Conservation (phyloP, 2,797 vertebrate genomes). For the Phataginus tetradactyla region DNA sequence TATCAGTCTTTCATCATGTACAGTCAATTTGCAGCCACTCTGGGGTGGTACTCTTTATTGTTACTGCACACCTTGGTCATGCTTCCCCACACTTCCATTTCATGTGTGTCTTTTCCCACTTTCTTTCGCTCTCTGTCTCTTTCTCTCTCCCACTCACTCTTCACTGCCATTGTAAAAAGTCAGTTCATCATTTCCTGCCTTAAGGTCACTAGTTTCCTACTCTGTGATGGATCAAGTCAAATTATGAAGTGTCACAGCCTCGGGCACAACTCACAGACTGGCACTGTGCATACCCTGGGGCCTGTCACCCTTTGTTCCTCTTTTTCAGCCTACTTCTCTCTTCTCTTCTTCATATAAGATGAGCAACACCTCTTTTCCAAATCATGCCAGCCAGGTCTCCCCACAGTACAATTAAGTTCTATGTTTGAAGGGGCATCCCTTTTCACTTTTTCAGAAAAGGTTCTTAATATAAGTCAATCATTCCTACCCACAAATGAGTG, state of each 20-base stretch:
- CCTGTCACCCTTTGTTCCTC: too few species aligned
- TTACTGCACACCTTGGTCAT: fast-evolving
- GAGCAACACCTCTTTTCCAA: not conserved
- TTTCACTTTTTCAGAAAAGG: not conserved
- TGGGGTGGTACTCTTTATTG: not conserved
- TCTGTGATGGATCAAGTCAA: not conserved
- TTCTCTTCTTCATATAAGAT: not conserved
- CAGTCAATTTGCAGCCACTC: not conserved
- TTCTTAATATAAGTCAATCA: not conserved
- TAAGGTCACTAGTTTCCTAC: not conserved
- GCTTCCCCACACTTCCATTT: not conserved
- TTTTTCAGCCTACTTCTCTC: not conserved
- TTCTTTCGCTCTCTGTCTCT: too few species aligned
- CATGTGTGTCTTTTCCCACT: not conserved
- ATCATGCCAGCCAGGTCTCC: not conserved
- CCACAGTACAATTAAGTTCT: not conserved
- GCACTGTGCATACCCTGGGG: not conserved
- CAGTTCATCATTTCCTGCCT: not conserved
- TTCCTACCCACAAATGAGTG: not conserved
- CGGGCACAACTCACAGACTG: not conserved
- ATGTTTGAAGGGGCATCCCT: not conserved
- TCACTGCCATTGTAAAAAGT: not conserved
- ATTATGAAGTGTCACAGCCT: not conserved
- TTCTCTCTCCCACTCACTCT: not conserved
- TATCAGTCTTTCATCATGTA: too few species aligned